Conservation (phyloP, 2,888 invertebrate genomes). For the Ptychoptera contaminata region DNA sequence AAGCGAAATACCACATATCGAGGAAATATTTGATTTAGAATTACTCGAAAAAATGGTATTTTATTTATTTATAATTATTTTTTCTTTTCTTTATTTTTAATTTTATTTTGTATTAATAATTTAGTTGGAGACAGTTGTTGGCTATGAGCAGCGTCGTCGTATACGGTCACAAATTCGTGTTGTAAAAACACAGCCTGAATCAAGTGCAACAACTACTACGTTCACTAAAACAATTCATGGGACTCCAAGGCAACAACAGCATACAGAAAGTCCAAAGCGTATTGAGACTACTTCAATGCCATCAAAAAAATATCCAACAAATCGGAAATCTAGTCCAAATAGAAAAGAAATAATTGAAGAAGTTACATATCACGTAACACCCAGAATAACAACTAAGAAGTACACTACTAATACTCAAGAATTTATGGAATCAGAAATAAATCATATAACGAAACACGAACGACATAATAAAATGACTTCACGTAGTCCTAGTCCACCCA, state of each 20-base stretch:
- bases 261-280: neutral
- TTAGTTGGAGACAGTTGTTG: slow-evolving; percentile 50
- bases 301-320: slow-evolving; percentile 2
- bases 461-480: slow-evolving; percentile 14
- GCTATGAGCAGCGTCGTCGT: slow-evolving; percentile 60
- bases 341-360: no score
- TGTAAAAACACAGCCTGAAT: slow-evolving; percentile 37
- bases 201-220: slow-evolving; percentile 9
- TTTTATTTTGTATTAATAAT: neutral
- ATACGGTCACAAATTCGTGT: slow-evolving; percentile 62
- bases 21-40: slow-evolving; percentile 55
- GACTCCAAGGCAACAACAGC: neutral
- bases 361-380: neutral
- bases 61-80: neutral
- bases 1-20: slow-evolving; percentile 39
- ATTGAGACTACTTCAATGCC: slow-evolving; percentile 1
- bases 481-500: slow-evolving; percentile 19
- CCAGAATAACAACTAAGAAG: neutral
- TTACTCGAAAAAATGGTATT: slow-evolving; percentile 46
- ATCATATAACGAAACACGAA: slow-evolving; percentile 10
- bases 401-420: neutral
- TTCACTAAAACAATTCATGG: slow-evolving; percentile 6
- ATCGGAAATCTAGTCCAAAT: neutral
- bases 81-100: neutral
- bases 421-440: slow-evolving; percentile 12